A percentile compares a stretch with the other conserved stretches of the same genome.
These are phyloP conservation scores for Lapara coniferarum DNA, from an alignment of 2,888 invertebrate species.

Conservation along the genomic window DNA sequence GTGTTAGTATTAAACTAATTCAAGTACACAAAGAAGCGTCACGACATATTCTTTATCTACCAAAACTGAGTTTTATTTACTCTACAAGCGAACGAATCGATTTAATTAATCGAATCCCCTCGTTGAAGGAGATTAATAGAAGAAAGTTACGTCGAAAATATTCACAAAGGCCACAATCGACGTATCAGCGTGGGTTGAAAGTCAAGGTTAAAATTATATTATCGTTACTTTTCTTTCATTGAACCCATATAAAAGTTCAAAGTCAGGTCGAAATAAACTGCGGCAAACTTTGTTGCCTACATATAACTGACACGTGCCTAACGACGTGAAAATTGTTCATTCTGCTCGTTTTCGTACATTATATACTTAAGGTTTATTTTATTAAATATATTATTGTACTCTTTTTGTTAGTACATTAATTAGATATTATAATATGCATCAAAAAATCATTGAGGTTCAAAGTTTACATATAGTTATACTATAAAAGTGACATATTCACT, in stretches of 20 bases:
- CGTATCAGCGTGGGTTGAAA: not conserved
- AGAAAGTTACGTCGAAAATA: conserved; percentile 7
- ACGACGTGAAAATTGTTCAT: too few relatives aligned
- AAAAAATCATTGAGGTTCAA: too few relatives aligned
- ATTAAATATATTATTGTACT: too few relatives aligned
- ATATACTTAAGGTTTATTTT: too few relatives aligned
- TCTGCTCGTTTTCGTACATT: too few relatives aligned
- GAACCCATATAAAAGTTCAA: not conserved
- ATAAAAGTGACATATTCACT: too few relatives aligned
- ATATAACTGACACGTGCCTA: too few relatives aligned
- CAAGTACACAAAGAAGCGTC: not conserved
- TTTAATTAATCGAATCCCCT: not conserved
- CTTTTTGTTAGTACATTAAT: too few relatives aligned
- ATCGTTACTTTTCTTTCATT: not conserved
- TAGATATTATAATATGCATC: too few relatives aligned
- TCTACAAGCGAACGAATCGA: not conserved
- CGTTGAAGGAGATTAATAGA: conserved; percentile 2
- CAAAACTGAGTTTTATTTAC: not conserved
- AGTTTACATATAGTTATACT: too few relatives aligned
- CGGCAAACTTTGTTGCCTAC: not conserved
- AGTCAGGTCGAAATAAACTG: too few relatives aligned
- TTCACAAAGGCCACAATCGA: conserved; percentile 8
- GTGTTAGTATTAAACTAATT: too few relatives aligned
- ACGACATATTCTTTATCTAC: not conserved
- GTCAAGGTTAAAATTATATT: not conserved